phyloP scores from a whole-genome alignment of 2,113 vertebrate species.

The Nibea coibor region DNA sequence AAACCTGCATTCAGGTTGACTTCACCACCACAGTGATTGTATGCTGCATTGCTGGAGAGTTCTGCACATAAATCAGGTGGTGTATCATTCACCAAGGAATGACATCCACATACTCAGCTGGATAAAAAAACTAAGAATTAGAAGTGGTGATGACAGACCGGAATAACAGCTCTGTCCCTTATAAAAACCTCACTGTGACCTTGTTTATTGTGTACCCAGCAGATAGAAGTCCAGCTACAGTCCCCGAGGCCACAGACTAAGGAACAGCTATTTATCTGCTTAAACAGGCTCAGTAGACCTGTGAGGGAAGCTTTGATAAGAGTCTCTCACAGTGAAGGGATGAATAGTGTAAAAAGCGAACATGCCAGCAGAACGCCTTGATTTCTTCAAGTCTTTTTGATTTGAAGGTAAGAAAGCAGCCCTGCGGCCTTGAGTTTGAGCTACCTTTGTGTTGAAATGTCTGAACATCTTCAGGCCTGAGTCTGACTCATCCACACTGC shows the following conservation, averaged over 20 bases:
- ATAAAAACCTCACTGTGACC: conserved; percentile 23
- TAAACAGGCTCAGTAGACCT: conserved; percentile 36
- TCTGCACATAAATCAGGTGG: not conserved
- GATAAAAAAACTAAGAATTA: conserved; percentile 20
- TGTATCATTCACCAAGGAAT: conserved; percentile 17
- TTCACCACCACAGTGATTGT: not conserved
- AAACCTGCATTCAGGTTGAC: not conserved
- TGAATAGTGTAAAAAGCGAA: conserved; percentile 37
- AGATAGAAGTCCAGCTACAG: conserved; percentile 33
- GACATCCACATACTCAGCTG: not conserved
- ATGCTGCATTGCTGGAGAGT: not conserved
- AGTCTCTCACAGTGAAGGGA: conserved; percentile 14
- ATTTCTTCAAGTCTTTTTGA: conserved; percentile 38
- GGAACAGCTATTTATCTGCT: conserved; percentile 52
- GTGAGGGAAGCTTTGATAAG: conserved; percentile 41
- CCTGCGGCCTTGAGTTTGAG: conserved; percentile 33
- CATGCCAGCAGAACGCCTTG: conserved; percentile 26
- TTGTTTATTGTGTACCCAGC: conserved; percentile 46
- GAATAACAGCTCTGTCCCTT: conserved; percentile 2
- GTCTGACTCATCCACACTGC: conserved; percentile 21
- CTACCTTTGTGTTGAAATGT: conserved; percentile 52
- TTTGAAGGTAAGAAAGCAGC: conserved; percentile 31
- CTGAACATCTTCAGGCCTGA: conserved; percentile 27
- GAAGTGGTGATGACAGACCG: conserved; percentile 12
- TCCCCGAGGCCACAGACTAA: conserved; percentile 25